Evolutionary conservation across 2,888 invertebrate species (phyloP).

Genomic region (Drosophila flavopinicola): DNA sequence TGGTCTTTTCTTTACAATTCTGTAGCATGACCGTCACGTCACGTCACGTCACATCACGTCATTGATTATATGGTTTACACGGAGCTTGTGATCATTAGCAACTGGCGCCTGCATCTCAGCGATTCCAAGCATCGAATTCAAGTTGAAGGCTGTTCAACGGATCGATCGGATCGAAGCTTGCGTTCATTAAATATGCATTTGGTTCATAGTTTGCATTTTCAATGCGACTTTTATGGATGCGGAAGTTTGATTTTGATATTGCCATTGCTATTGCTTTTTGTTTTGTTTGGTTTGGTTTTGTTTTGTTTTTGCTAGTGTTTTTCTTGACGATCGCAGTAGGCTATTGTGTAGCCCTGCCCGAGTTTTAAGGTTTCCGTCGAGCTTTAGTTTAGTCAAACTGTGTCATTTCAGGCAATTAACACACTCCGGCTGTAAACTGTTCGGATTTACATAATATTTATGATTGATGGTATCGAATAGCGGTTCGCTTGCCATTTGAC

Average conservation of each 20-base stretch:
- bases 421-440: constrained; percentile 22
- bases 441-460: constrained; percentile 10
- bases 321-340: neutral
- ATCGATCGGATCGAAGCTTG: constrained; percentile 19
- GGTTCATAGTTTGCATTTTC: constrained; percentile 68
- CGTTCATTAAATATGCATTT: constrained; percentile 70
- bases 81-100: constrained; percentile 32
- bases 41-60: too few species aligned
- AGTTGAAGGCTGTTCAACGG: constrained; percentile 68
- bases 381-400: constrained; percentile 30
- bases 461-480: constrained; percentile 3
- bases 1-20: constrained; percentile 30
- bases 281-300: constrained; percentile 1
- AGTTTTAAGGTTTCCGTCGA: constrained; percentile 15
- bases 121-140: constrained; percentile 45
- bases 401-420: constrained; percentile 58
- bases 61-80: constrained; percentile 4
- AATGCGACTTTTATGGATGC: constrained; percentile 48
- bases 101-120: constrained; percentile 35
- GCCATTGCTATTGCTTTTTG: neutral
- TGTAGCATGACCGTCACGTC: constrained; percentile 40
- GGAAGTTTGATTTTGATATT: constrained; percentile 46
- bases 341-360: constrained; percentile 25
- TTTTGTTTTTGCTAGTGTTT: constrained; percentile 1
- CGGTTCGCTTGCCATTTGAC: constrained; percentile 9